Percentiles rank a stretch among this genome's conserved stretches.
Evolutionary conservation across 2,797 vertebrate genomes (phyloP).

Genomic region (Diglossa cyanea): DNA sequence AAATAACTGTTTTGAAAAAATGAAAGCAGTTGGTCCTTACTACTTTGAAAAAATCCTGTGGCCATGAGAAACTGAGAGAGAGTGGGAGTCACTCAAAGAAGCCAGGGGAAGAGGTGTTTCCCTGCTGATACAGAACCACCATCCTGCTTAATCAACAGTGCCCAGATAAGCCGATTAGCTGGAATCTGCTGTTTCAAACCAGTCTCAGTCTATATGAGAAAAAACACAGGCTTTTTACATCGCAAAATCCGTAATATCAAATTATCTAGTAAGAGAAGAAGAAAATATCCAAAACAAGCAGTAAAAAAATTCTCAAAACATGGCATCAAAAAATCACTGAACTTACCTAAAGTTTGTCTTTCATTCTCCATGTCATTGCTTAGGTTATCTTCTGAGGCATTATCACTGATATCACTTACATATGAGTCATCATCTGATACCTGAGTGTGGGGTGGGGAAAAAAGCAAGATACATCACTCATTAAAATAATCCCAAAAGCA

Average conservation of each 20-base stretch:
- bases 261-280: background rate
- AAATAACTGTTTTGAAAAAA: background rate
- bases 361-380: conserved; percentile 87
- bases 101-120: background rate
- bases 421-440: conserved; percentile 95
- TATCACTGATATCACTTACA: conserved; percentile 96
- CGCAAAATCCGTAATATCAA: background rate
- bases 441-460: conserved; percentile 68
- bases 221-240: background rate
- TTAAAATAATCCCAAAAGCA: background rate
- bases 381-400: conserved; percentile 92
- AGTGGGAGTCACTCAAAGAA: background rate
- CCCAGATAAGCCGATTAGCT: background rate
- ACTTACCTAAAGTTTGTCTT: conserved; percentile 78
- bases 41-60: background rate
- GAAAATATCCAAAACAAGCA: background rate
- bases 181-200: background rate
- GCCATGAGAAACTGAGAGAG: background rate
- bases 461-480: background rate
- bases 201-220: background rate
- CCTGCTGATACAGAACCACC: background rate
- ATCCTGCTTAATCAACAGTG: background rate
- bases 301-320: background rate
- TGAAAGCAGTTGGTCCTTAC: background rate
- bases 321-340: background rate